Conservation (phyloP, 1,140 invertebrate species). For the Diprion similis region DNA sequence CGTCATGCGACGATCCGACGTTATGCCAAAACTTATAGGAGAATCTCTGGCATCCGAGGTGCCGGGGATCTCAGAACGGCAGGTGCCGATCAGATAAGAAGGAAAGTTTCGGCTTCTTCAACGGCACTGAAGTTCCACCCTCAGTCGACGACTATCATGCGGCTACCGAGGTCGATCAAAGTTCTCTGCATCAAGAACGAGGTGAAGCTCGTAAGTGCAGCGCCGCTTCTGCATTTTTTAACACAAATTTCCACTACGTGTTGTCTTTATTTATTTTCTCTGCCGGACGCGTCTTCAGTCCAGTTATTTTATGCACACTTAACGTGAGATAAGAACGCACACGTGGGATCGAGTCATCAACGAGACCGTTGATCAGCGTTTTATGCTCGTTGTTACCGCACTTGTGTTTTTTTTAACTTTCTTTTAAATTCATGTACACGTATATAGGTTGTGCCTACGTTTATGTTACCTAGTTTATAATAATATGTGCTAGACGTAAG, state of each 20-base stretch:
- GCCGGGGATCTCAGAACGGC: background rate
- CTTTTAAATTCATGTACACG: too few relatives aligned
- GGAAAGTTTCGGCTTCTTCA: background rate
- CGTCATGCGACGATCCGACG: background rate
- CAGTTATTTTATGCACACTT: background rate
- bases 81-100: background rate
- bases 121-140: background rate
- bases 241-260: background rate
- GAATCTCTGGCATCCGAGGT: background rate
- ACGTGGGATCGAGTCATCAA: background rate
- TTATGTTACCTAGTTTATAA: background rate
- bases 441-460: too few relatives aligned
- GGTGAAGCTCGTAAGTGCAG: slow-evolving; percentile 11
- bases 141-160: background rate
- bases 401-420: too few relatives aligned
- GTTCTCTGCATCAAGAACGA: slow-evolving; percentile 10
- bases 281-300: background rate
- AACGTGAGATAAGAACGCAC: background rate
- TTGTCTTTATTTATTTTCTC: background rate
- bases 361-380: background rate
- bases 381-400: background rate
- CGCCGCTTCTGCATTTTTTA: background rate
- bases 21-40: background rate
- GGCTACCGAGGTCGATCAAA: background rate
- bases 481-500: background rate